Percentiles rank a stretch among this genome's conserved stretches.
Conservation (phyloP, 2,113 vertebrate genomes). For the Mustelus asterias region DNA sequence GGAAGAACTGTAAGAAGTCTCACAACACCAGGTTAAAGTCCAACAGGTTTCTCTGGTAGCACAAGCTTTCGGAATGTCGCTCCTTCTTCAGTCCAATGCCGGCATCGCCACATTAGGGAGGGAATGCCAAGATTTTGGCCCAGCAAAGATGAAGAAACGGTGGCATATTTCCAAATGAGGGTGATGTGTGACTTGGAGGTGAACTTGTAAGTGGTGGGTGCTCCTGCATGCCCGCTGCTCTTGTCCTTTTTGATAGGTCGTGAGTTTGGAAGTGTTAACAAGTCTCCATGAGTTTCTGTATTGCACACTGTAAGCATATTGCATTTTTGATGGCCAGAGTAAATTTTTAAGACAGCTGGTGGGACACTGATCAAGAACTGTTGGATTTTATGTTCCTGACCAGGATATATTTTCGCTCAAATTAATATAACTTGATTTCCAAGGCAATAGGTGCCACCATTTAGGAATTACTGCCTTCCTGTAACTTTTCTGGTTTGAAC, state of each 20-base stretch:
- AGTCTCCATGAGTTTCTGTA: no score
- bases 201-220: not conserved
- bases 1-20: no score
- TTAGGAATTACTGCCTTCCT: not conserved
- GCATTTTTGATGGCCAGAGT: not conserved
- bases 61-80: no score
- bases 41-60: no score
- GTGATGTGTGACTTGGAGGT: not conserved
- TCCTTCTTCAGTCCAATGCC: no score
- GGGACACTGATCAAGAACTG: not conserved
- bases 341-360: not conserved
- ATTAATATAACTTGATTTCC: not conserved
- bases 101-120: no score
- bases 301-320: no score
- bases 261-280: not conserved
- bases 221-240: not conserved
- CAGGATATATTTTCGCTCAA: not conserved
- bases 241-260: not conserved
- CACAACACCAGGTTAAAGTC: no score
- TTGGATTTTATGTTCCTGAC: not conserved
- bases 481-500: not conserved
- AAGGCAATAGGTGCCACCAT: not conserved
- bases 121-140: no score
- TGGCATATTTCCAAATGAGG: not conserved
- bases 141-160: not conserved